Conservation (phyloP, 2,888 invertebrate species). For the Andrena praecox region DNA sequence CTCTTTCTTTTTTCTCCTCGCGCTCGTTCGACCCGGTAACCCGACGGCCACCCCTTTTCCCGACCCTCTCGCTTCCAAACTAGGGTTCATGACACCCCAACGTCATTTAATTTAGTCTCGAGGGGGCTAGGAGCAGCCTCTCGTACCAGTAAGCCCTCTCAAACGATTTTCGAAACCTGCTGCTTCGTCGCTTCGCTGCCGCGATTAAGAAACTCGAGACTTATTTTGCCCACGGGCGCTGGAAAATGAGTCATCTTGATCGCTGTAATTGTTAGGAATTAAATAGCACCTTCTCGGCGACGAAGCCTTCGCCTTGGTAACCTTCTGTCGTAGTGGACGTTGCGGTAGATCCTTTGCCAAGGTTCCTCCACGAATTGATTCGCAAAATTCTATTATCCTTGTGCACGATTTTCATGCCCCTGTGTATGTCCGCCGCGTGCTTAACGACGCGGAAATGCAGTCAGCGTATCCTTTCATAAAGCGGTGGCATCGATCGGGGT, state of each 20-base stretch:
- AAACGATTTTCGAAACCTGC: constrained; percentile 52
- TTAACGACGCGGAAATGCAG: constrained; percentile 6
- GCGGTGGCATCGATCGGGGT: constrained; percentile 25
- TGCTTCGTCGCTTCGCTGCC: constrained; percentile 12
- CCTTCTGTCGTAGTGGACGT: no score
- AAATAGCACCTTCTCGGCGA: neutral
- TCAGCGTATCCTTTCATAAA: constrained; percentile 12
- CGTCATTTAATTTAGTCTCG: constrained; percentile 66
- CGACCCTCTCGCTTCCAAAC: constrained; percentile 53
- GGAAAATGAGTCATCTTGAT: neutral
- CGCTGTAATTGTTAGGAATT: neutral
- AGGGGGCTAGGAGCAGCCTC: constrained; percentile 38
- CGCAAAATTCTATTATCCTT: no score
- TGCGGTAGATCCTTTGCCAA: no score
- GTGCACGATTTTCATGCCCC: no score
- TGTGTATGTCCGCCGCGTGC: neutral
- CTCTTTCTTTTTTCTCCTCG: constrained; percentile 33
- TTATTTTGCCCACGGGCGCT: neutral
- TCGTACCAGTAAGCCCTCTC: constrained; percentile 30
- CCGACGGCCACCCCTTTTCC: constrained; percentile 43
- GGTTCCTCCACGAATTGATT: no score
- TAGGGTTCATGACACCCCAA: constrained; percentile 59
- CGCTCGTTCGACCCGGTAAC: constrained; percentile 56
- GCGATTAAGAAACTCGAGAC: constrained; percentile 34
- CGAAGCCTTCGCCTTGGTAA: neutral